Conservation (phyloP, 2,888 invertebrate species). For the Teinopalpus imperialis region DNA sequence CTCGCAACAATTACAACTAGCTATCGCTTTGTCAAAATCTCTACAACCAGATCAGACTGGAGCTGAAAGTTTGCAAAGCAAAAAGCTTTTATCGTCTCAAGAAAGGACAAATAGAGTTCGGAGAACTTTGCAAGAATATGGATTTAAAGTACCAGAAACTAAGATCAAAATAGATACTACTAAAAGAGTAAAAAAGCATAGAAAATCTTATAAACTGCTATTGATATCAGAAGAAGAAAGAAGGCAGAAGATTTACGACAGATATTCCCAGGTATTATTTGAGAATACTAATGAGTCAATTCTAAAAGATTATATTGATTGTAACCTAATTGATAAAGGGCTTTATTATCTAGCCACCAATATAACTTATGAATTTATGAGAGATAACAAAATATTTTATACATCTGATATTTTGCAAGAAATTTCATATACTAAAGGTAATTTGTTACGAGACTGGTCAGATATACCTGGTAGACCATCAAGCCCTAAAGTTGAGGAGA, state of each 20-base stretch:
- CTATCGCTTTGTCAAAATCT: slow-evolving; percentile 85
- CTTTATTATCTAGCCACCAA: slow-evolving; percentile 53
- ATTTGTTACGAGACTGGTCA: slow-evolving; percentile 83
- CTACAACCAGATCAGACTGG: slow-evolving; percentile 17
- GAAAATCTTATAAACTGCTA: slow-evolving; percentile 56
- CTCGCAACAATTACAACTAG: slow-evolving; percentile 85
- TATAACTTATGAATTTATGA: slow-evolving; percentile 48
- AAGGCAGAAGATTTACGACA: slow-evolving; percentile 53
- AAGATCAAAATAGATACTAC: slow-evolving; percentile 39
- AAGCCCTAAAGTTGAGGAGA: slow-evolving; percentile 63
- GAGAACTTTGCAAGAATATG: slow-evolving; percentile 83
- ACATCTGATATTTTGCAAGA: slow-evolving; percentile 68
- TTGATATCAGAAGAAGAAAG: slow-evolving; percentile 49
- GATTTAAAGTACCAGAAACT: slow-evolving; percentile 74
- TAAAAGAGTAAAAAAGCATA: slow-evolving; percentile 42
- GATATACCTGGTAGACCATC: slow-evolving; percentile 84
- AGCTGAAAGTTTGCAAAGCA: slow-evolving; percentile 27
- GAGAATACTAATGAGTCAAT: slow-evolving; percentile 39
- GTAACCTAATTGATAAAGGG: slow-evolving; percentile 9
- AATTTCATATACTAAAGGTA: slow-evolving; percentile 57
- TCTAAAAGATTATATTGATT: slow-evolving; percentile 21
- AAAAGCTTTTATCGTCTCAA: slow-evolving; percentile 41
- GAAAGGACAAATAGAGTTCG: slow-evolving; percentile 63
- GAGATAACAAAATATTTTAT: slow-evolving; percentile 63
- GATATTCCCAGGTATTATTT: slow-evolving; percentile 59